phyloP scores from a whole-genome alignment of 2,888 invertebrate genomes.

The Phasia obesa region DNA sequence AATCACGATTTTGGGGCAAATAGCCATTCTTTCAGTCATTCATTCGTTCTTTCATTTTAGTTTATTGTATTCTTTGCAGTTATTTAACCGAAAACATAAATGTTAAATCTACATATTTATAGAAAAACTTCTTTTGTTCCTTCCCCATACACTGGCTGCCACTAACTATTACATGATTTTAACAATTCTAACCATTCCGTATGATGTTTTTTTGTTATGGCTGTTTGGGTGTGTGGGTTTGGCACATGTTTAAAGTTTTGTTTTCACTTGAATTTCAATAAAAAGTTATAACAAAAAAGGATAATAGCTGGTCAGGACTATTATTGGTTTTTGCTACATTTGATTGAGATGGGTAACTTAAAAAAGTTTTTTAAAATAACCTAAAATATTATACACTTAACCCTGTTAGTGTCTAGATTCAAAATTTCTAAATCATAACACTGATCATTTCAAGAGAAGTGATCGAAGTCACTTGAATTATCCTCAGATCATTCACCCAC shows the following conservation, averaged over 20 bases:
- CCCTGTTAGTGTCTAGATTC: no score
- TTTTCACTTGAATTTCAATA: conserved; percentile 1
- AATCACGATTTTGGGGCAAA: conserved; percentile 59
- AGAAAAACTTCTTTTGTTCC: conserved; percentile 20
- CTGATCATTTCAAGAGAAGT: no score
- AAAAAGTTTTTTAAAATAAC: no score
- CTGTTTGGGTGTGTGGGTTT: conserved; percentile 3
- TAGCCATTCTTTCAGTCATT: conserved; percentile 45
- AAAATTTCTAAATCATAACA: no score
- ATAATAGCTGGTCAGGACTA: background rate
- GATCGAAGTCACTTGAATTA: no score
- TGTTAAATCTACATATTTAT: background rate
- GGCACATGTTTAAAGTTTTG: conserved; percentile 22
- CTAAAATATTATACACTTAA: no score
- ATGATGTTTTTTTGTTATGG: conserved; percentile 17
- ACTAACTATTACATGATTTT: conserved; percentile 43
- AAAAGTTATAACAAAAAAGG: background rate
- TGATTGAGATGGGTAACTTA: no score
- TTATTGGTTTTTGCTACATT: background rate
- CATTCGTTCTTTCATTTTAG: conserved; percentile 28
- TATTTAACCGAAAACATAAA: conserved; percentile 39
- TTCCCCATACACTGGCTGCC: conserved; percentile 19
- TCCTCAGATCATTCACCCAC: no score
- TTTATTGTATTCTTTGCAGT: conserved; percentile 51
- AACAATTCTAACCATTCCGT: conserved; percentile 26